Conservation (phyloP, 1,140 invertebrate genomes). For the Hycleus phaleratus region DNA sequence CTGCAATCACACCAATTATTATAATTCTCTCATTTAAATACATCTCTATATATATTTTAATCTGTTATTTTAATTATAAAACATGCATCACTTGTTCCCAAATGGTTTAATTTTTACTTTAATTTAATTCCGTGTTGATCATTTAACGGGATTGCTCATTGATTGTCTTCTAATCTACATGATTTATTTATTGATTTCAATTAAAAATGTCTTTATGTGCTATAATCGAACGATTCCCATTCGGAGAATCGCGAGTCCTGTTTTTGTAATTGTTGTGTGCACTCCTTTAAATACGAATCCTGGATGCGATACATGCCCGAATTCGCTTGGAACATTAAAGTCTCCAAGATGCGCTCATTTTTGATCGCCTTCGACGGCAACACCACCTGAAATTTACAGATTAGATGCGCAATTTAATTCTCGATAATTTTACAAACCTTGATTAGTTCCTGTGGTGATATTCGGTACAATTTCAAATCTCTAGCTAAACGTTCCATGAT, state of each 20-base stretch:
- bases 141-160: conserved; percentile 5
- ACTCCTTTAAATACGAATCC: conserved; percentile 78
- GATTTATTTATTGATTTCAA: conserved; percentile 1
- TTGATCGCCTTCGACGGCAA: conserved; percentile 88
- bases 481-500: conserved; percentile 84
- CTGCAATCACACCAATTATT: conserved; percentile 20
- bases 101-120: conserved; percentile 1
- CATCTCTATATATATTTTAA: background rate
- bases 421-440: conserved; percentile 50
- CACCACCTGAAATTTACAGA: conserved; percentile 57
- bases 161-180: conserved; percentile 25
- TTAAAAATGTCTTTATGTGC: conserved; percentile 35
- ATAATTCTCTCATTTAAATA: too few species aligned
- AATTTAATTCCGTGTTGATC: background rate
- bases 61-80: conserved; percentile 10
- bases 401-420: background rate
- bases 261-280: conserved; percentile 75
- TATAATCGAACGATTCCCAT: conserved; percentile 71
- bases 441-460: conserved; percentile 87
- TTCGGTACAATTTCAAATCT: conserved; percentile 83
- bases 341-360: conserved; percentile 87
- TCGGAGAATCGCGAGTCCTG: conserved; percentile 76
- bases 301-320: conserved; percentile 88
- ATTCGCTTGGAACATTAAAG: conserved; percentile 87
- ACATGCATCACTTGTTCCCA: conserved; percentile 22